Conservation (phyloP, 2,113 vertebrate species). For the human (Homo sapiens) region GRCh38 chr12:65409501-65410000, state of each 20-base stretch:
- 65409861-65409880: not conserved
- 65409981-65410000: not conserved
- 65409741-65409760: not conserved
- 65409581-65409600: not conserved
- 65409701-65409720: not conserved
- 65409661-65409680: not conserved
- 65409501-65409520: not conserved
- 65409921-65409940: constrained; percentile 16
- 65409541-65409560: not conserved
- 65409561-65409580: not conserved
- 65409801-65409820: not conserved
- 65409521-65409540: not conserved
- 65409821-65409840: constrained; percentile 32
- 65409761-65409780: constrained; percentile 17
- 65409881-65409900: not conserved
- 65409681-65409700: not conserved
- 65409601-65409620: not conserved
- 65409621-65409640: constrained; percentile 16
- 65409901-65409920: not conserved
- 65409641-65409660: not conserved
- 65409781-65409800: not conserved
- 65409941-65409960: not conserved
- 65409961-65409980: not conserved
- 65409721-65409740: not conserved
- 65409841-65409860: not conserved